Evolutionary conservation across 2,113 vertebrate genomes (phyloP), one percentile per base, ranked within the genome.

Genomic region (Hiodon tergisus): DNA sequence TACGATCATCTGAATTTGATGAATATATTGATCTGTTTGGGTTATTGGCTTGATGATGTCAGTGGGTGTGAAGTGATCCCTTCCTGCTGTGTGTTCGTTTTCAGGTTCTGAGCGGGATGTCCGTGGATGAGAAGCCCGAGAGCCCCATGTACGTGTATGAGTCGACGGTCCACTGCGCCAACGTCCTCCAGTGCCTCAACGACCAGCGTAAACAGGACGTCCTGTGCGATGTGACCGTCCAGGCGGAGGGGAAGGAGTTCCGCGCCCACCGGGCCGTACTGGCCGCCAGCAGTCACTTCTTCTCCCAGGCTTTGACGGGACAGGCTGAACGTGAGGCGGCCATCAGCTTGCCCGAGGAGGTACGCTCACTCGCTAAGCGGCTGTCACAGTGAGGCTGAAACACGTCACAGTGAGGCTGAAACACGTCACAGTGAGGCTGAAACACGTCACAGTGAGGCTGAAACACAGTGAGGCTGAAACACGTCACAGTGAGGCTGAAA

Each of bases 91-190:
- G 73, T 82, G 68, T 72, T 67, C 57, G 79, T 82, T 89, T 3
- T 81, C 67, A 93, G 93, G 93, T 88, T 92, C 87, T 89, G 89
- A 94, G 92, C 93, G 92, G 91, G 88, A 94, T 94, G 93, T 94
- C 93, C 91, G 89, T 90, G 87, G 92, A 93, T 92, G 93, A 93
- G 92, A 92, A 93, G 91, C 88, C 91, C 90, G 92, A 91, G 85
- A 93, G 92, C 88, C 96, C 95, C 88, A 90, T 97, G 90, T 97
- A 97, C 82, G 94, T 98, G 86, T 97, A 96, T 88, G 96, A 98
- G 92, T 98, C 95, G 86, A 96, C 95, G 77, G 95, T 96, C 85
- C 96, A 98, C 90, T 96, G 96, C 89, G 87, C 95, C 90, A 96
- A 96, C 83, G 94, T 98, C 91, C 93, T 98, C 89, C 88, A 95